These are phyloP conservation scores for Acleris emargana DNA, from an alignment of 2,888 invertebrate species.

Conservation along the genomic window DNA sequence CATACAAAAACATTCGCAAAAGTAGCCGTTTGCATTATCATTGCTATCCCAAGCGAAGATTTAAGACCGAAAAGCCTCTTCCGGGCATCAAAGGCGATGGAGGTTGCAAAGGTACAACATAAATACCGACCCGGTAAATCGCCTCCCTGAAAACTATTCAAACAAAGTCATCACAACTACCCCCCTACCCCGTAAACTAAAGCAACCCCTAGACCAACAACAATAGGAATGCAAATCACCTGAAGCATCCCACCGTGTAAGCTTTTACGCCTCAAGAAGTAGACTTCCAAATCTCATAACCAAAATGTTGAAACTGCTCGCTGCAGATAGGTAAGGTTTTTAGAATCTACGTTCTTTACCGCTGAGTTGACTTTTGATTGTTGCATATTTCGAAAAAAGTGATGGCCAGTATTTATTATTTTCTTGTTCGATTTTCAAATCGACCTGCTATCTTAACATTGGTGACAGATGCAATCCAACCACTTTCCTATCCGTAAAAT, in stretches of 20 bases:
- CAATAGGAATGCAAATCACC: slow-evolving; percentile 53
- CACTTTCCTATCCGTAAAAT: no score
- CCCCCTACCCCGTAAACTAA: slow-evolving; percentile 14
- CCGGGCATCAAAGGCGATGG: slow-evolving; percentile 25
- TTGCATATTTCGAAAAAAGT: slow-evolving; percentile 36
- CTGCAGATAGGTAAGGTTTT: slow-evolving; percentile 49
- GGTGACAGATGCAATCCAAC: no score
- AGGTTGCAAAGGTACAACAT: slow-evolving; percentile 24
- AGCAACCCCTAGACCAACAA: slow-evolving; percentile 2
- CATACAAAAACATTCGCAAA: slow-evolving; percentile 13
- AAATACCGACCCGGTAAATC: slow-evolving; percentile 55
- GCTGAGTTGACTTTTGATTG: slow-evolving; percentile 55
- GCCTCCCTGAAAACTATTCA: slow-evolving; percentile 48
- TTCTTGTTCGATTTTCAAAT: no score
- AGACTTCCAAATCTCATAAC: slow-evolving; percentile 47
- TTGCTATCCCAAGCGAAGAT: slow-evolving; percentile 21
- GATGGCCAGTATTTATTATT: neutral
- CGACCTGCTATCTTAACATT: no score
- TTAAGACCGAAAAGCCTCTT: slow-evolving; percentile 21
- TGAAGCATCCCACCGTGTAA: slow-evolving; percentile 36
- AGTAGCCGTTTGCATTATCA: slow-evolving; percentile 7
- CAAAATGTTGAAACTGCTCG: slow-evolving; percentile 49
- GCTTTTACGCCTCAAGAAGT: slow-evolving; percentile 49
- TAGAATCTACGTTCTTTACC: slow-evolving; percentile 51
- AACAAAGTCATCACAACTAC: slow-evolving; percentile 48